Evolutionary conservation across 2,888 invertebrate genomes (phyloP).

Genomic region (Diploptera punctata): DNA sequence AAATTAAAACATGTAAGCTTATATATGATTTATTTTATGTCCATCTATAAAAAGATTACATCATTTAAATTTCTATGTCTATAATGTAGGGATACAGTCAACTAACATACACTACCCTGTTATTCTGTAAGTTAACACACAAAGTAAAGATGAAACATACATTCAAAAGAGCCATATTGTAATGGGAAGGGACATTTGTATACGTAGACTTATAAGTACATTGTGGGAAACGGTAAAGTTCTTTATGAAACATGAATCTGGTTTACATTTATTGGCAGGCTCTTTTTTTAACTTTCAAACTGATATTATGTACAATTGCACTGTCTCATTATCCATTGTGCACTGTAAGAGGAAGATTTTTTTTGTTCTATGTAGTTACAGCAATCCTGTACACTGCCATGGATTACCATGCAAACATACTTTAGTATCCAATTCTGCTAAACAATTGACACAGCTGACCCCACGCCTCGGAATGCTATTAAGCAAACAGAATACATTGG

Average conservation of each 20-base stretch:
- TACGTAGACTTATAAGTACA: neutral
- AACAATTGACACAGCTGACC: conserved; percentile 15
- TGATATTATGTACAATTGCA: conserved; percentile 18
- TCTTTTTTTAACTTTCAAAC: neutral
- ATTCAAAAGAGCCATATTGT: conserved; percentile 4
- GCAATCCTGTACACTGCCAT: no score
- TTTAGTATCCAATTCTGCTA: neutral
- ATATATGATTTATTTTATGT: conserved; percentile 39
- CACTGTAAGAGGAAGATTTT: no score
- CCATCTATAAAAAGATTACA: conserved; percentile 44
- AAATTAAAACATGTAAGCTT: no score
- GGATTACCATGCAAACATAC: neutral
- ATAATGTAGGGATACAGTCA: conserved; percentile 35
- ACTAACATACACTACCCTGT: conserved; percentile 42
- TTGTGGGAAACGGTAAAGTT: no score
- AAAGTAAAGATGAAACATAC: conserved; percentile 12
- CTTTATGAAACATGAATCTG: conserved; percentile 2
- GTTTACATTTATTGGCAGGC: conserved; percentile 6
- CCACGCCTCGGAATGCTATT: conserved; percentile 18
- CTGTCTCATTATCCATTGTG: conserved; percentile 12
- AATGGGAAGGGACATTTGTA: neutral
- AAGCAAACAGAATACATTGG: conserved; percentile 27
- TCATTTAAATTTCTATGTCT: conserved; percentile 33
- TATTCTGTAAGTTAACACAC: conserved; percentile 34
- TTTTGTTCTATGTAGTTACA: no score